Evolutionary conservation across 2,888 invertebrate species (phyloP), one percentile per base, ranked within the genome.

Genomic region (Archips crataeganus): DNA sequence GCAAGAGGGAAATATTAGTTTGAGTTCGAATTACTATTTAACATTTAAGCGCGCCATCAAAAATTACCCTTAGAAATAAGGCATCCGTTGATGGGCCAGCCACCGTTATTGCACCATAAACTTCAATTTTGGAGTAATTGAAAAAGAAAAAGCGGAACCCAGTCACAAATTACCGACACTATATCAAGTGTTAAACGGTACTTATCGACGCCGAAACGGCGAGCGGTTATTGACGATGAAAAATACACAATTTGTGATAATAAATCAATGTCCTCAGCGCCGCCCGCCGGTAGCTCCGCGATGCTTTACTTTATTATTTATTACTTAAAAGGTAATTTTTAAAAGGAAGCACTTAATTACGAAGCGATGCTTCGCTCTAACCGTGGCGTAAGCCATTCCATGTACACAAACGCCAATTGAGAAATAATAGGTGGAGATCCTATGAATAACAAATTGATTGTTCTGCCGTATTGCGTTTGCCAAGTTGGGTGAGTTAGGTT

Each of bases 141-240:
- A 94, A 93, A 94, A 93, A 87, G 84, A 88, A 90, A 92, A 91
- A 92, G 86, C 84, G 87, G 85, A 87, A 87, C 87, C 84, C 85
- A 85, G 83, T 84, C 90, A 89, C 92, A 92, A 93, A 94, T 94
- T 94, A 94, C 90, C 82, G 91, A 92, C 94, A 94, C 94, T 94
- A 93, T 83, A 94, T 94, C 94, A 94, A 91, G 94, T 93, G 94
- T 91, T 94, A 94, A 94, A 91, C 90, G 93, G 89, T 90, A 93
- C 88, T 93, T 94, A 94, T 90, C 89, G 90, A 88, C 90, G 87
- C 91, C 90, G 91, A 90, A 90, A 90, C 89, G 87, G 85, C 90
- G 88, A 88, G 88, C 85, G 87, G 87, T 87, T 89, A 88, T 86
- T 88, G 87, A 86, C 85, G 89, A 88, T 89, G 93, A 93, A 94